Evolutionary conservation across 2,888 invertebrate genomes (phyloP).

Genomic region (Augiades crinisus): DNA sequence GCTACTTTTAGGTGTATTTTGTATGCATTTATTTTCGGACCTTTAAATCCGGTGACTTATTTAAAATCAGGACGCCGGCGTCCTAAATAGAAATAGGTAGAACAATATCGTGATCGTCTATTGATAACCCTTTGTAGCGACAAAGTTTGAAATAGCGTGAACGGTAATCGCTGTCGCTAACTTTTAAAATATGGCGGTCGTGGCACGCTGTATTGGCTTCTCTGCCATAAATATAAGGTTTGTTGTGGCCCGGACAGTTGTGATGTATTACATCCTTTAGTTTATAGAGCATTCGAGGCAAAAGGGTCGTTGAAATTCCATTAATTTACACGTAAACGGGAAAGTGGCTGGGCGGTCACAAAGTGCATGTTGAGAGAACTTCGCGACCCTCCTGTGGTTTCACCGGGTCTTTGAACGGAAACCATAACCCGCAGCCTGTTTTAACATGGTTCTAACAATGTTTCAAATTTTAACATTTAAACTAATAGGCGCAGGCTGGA

Average conservation of each 20-base stretch:
- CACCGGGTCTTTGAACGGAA: constrained; percentile 45
- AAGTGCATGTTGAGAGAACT: constrained; percentile 36
- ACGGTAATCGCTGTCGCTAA: constrained; percentile 26
- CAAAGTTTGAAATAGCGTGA: constrained; percentile 25
- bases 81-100: constrained; percentile 4
- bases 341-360: constrained; percentile 25
- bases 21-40: neutral
- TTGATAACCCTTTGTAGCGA: constrained; percentile 22
- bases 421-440: constrained; percentile 40
- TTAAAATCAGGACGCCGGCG: too few relatives aligned
- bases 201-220: constrained; percentile 12
- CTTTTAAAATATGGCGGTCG: constrained; percentile 20
- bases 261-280: constrained; percentile 19
- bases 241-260: constrained; percentile 14
- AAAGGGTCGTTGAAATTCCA: constrained; percentile 45
- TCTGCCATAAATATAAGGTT: constrained; percentile 21
- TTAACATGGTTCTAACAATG: constrained; percentile 45
- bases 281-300: constrained; percentile 2
- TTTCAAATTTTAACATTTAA: constrained; percentile 42
- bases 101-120: constrained; percentile 18
- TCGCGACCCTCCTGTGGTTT: constrained; percentile 50
- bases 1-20: too few relatives aligned
- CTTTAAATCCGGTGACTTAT: neutral
- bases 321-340: constrained; percentile 43
- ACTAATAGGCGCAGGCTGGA: too few relatives aligned